These are phyloP conservation scores for Cranoglanis bouderius DNA, from an alignment of 2,113 vertebrate species.

Conservation along the genomic window DNA sequence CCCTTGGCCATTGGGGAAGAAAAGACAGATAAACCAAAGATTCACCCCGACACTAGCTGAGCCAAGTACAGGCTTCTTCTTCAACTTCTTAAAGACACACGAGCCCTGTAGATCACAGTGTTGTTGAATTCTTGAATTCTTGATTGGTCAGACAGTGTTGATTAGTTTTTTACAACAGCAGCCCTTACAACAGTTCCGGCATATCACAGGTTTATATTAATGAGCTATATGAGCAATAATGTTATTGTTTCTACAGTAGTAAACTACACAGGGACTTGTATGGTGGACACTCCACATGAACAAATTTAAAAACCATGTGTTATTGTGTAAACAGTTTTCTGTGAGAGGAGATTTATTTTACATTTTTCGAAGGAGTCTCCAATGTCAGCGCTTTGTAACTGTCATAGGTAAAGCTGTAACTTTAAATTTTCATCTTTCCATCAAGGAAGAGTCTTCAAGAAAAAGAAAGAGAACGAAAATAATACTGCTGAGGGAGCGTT, in stretches of 20 bases:
- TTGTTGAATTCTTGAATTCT: background rate
- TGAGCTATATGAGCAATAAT: too few relatives aligned
- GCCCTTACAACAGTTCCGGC: background rate
- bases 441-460: background rate
- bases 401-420: background rate
- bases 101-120: background rate
- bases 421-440: background rate
- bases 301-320: background rate
- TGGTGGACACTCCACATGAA: background rate
- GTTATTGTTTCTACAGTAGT: background rate
- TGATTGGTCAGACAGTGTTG: background rate
- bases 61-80: constrained; percentile 14
- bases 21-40: constrained; percentile 34
- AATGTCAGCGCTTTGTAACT: background rate
- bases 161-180: background rate
- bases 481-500: background rate
- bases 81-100: constrained; percentile 38
- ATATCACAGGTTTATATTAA: background rate
- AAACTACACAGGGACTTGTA: background rate
- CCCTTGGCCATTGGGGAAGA: constrained; percentile 19
- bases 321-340: background rate
- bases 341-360: background rate
- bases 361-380: background rate
- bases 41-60: constrained; percentile 28
- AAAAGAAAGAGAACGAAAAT: background rate